Evolutionary conservation across 2,797 vertebrate genomes (phyloP), one percentile per base, ranked within the genome.

Genomic region (Myripristis murdjan): DNA sequence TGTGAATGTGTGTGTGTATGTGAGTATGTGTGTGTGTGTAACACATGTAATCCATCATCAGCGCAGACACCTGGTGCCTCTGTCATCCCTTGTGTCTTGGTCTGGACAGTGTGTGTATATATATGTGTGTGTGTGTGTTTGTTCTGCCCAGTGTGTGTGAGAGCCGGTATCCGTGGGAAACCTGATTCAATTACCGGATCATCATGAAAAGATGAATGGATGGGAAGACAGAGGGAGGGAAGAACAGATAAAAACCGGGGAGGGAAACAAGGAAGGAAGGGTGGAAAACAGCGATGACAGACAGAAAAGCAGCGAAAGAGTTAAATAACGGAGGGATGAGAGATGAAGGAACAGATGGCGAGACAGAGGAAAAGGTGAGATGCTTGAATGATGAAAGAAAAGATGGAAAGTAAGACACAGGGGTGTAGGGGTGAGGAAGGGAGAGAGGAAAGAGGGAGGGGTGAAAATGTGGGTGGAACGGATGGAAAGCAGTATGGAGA

Each of bases 151-250:
- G n/a, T n/a, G 71, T 77, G 69, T 77, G 83, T 72, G 74, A 63
- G 81, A 75, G 85, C 52, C 33, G 15, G 81, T 83, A 72, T 82
- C 84, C 75, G 77, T 61, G 79, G 83, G 74, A 87, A 74, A 72
- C 80, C 78, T 85, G 79, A 88, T 91, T 91, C 82, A 87, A 86
- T 91, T 85, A 91, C 72, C 23, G 59, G 26, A 82, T 78, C 75
- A 49, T 79, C 84, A 82, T 23, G 43, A 52, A 22, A 70, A 80
- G 82, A 82, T 72, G 69, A 81, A 77, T 82, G 66, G 41, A 12
- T 12, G 9, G 73, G 68, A 60, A 24, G 39, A 22, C 35, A 8
- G 64, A 58, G 47, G 63, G 62, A 39, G 49, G 47, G 4, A 66
- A 52, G 31, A 46, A n/a, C n/a, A n/a, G n/a, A n/a, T n/a, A 11